Evolutionary conservation across 2,113 vertebrate genomes (phyloP), one percentile per base, ranked within the genome.

Genomic region (Nanorana parkeri): DNA sequence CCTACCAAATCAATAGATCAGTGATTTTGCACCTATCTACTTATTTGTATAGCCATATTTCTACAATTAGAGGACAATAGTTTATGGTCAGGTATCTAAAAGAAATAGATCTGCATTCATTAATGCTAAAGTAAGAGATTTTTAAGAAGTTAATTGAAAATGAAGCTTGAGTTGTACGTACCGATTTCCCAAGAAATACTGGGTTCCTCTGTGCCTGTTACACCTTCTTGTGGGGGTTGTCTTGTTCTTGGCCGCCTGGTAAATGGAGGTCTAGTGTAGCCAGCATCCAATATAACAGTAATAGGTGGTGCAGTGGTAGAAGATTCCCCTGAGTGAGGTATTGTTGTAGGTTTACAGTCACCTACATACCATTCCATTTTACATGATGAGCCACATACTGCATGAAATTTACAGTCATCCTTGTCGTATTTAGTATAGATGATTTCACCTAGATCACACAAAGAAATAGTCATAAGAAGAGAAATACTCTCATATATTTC

Each of bases 361-460:
- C 80, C 80, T 58, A 24, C 2, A n/a, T 65, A 52, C 17, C 51
- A 17, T 60, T 75, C 71, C 8, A 54, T 23, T 17, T 41, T 0
- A 47, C 80, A 82, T n/a, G n/a, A 47, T 13, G 1, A 3, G 11
- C 11, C 13, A 19, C 80, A 82, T 41, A 67, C 15, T 58, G 80
- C 71, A 67, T 67, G 36, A 55, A 67, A 82, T 58, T 17, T 17
- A 51, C 80, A 82, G 11, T 51, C 61, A 19, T 66, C n/a, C 1
- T 47, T n/a, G 23, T 82, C 80, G 41, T 17, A 5, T 60, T 1
- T 41, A 4, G 1, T 58, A 23, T 82, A 82, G 17, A 82, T 52
- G 20, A 8, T 41, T 75, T 82, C 80, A 67, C 80, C 80, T 82
- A 23, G 28, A 79, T 54, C 2, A 66, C 28, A 54, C 6, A 47